Conservation (phyloP, 2,888 invertebrate genomes). For the Watsonalla binaria region DNA sequence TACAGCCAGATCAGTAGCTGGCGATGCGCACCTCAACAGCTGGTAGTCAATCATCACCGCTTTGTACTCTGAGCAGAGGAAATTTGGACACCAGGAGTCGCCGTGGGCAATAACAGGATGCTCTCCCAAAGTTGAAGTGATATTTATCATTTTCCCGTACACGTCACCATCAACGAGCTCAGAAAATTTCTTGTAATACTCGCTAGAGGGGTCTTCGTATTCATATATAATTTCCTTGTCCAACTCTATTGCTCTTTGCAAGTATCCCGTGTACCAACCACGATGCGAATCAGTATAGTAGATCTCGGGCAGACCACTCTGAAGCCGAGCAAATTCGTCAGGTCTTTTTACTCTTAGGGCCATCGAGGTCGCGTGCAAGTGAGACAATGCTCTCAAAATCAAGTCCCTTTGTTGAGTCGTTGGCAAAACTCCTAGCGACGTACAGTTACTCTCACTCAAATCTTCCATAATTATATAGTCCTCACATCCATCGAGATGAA, state of each 20-base stretch:
- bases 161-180: conserved; percentile 29
- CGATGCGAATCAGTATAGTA: conserved; percentile 39
- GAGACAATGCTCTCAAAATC: conserved; percentile 39
- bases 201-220: conserved; percentile 31
- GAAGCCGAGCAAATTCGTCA: conserved; percentile 29
- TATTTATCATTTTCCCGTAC: conserved; percentile 32
- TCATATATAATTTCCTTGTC: conserved; percentile 32
- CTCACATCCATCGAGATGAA: conserved; percentile 32
- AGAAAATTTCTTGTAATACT: conserved; percentile 41
- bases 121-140: conserved; percentile 22
- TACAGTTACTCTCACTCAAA: conserved; percentile 29
- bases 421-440: conserved; percentile 26
- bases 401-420: conserved; percentile 29
- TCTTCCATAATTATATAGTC: conserved; percentile 51
- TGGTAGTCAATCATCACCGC: conserved; percentile 48
- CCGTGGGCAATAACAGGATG: conserved; percentile 44
- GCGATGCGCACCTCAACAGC: conserved; percentile 38
- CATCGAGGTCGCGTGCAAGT: conserved; percentile 48
- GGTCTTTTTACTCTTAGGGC: conserved; percentile 35
- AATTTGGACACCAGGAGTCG: conserved; percentile 50
- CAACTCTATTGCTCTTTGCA: conserved; percentile 34
- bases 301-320: conserved; percentile 30
- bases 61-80: conserved; percentile 33
- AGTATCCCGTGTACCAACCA: conserved; percentile 38
- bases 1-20: conserved; percentile 38